phyloP scores from a whole-genome alignment of 1,140 invertebrate genomes.

The Matsumurasca onukii region DNA sequence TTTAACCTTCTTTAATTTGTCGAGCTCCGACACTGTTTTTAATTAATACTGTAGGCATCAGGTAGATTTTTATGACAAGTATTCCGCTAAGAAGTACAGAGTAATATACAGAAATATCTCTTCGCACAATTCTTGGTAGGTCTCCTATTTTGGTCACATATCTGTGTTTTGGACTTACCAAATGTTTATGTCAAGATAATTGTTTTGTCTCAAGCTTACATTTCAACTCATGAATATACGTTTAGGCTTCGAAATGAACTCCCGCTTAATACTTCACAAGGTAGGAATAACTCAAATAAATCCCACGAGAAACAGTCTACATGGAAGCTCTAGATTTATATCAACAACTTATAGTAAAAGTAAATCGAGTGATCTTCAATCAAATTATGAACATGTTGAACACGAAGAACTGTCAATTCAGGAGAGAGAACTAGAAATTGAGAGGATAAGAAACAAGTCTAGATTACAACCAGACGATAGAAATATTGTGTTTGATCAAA shows the following conservation, averaged over 20 bases:
- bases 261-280: not conserved
- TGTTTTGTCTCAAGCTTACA: too few species aligned
- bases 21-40: too few species aligned
- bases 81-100: too few species aligned
- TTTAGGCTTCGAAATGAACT: not conserved
- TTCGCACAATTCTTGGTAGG: too few species aligned
- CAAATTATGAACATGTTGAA: not conserved
- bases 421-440: conserved; percentile 46
- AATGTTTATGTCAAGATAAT: too few species aligned
- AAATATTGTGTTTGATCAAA: conserved; percentile 53
- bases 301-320: not conserved
- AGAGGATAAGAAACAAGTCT: conserved; percentile 59
- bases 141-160: too few species aligned
- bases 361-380: not conserved
- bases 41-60: too few species aligned
- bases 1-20: too few species aligned
- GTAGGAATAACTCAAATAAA: not conserved
- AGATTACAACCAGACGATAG: conserved; percentile 52
- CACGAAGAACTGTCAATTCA: not conserved
- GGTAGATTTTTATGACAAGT: too few species aligned
- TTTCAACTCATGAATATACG: not conserved
- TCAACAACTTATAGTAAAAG: not conserved
- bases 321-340: not conserved
- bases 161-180: too few species aligned
- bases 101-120: too few species aligned